Percentiles rank a stretch among this genome's conserved stretches.
These are phyloP conservation scores for Sitophilus oryzae DNA, from an alignment of 1,140 invertebrate genomes.

Conservation along the genomic window DNA sequence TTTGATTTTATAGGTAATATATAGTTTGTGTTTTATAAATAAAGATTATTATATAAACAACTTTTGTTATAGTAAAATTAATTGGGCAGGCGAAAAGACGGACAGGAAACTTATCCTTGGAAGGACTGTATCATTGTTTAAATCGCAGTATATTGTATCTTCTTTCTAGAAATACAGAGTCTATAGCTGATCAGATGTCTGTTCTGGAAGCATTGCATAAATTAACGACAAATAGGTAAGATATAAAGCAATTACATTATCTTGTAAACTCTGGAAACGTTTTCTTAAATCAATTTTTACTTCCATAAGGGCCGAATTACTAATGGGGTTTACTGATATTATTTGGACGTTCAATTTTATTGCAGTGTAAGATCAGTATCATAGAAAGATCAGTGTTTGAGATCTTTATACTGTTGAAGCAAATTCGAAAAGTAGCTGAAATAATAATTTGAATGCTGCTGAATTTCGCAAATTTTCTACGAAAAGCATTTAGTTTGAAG, in stretches of 20 bases:
- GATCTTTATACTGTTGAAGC: too few species aligned
- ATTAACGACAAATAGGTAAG: constrained; percentile 69
- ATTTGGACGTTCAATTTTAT: neutral
- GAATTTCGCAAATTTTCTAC: neutral
- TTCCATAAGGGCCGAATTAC: too few species aligned
- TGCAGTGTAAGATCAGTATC: neutral
- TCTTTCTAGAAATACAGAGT: constrained; percentile 83
- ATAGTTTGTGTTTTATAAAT: neutral
- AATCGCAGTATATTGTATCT: constrained; percentile 92
- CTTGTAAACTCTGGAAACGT: neutral
- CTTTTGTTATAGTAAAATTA: constrained; percentile 61
- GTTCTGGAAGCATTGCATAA: constrained; percentile 91
- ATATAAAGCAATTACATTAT: constrained; percentile 10
- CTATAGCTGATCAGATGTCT: constrained; percentile 83
- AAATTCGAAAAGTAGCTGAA: too few species aligned
- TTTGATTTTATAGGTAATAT: constrained; percentile 75
- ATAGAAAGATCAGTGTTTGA: too few species aligned
- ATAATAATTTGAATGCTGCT: too few species aligned
- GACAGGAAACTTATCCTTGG: constrained; percentile 65
- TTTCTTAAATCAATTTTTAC: neutral
- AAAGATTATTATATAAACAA: neutral
- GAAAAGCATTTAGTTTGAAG: too few species aligned
- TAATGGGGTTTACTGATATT: neutral
- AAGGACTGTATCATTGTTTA: constrained; percentile 86
- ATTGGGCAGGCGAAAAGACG: constrained; percentile 82